Percentiles rank a stretch among this genome's conserved stretches.
Conservation (phyloP, 2,888 invertebrate species). For the Dugesia japonica region DNA sequence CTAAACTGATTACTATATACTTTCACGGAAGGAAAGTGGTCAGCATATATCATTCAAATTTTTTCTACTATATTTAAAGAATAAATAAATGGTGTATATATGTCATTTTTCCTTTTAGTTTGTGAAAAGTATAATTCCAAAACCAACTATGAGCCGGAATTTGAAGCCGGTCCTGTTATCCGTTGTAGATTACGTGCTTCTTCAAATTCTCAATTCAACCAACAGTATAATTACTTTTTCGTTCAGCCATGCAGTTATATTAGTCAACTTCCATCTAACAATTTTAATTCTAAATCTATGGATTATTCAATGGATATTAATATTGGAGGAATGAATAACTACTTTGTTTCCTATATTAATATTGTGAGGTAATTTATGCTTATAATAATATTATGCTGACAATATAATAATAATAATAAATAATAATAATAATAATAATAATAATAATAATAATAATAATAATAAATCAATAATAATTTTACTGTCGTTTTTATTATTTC, state of each 20-base stretch:
- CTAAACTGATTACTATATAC: too few species aligned
- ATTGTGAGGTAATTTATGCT: neutral
- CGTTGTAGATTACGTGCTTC: neutral
- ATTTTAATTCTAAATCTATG: neutral
- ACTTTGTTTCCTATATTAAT: neutral
- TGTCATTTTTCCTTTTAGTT: neutral
- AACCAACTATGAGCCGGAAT: neutral
- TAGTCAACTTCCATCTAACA: neutral
- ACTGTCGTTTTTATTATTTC: too few species aligned
- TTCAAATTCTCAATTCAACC: neutral
- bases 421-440: too few species aligned
- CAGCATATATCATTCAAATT: too few species aligned
- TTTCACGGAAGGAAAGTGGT: too few species aligned
- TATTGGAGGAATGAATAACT: neutral
- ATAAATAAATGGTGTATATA: too few species aligned
- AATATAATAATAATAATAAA: too few species aligned
- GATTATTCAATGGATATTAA: neutral
- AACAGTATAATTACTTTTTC: neutral
- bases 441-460: too few species aligned
- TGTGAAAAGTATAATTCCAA: neutral
- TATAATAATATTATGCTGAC: neutral
- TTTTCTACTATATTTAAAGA: too few species aligned
- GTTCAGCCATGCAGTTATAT: slow-evolving; percentile 11
- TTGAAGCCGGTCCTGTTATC: neutral
- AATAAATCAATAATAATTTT: too few species aligned